A percentile compares a stretch with the other conserved stretches of the same genome.
Evolutionary conservation across 2,113 vertebrate species (phyloP).

Genomic region (Cyanoderma ruficeps): DNA sequence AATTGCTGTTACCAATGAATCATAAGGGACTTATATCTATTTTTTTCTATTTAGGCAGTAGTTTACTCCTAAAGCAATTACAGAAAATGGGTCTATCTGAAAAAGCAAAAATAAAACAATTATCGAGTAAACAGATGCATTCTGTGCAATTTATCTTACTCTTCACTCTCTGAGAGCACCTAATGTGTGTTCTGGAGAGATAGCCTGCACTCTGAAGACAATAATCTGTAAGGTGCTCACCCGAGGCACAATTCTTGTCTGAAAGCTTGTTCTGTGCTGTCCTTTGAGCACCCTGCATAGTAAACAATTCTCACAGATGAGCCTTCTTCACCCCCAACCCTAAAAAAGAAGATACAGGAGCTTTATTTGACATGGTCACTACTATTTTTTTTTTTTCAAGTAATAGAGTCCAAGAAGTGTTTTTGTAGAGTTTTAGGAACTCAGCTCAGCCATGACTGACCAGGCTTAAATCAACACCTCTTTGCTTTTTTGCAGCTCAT

Average conservation of each 20-base stretch:
- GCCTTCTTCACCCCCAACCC: background rate
- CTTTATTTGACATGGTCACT: background rate
- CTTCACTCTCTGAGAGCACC: background rate
- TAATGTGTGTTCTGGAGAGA: background rate
- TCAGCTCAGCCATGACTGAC: background rate
- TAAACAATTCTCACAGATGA: background rate
- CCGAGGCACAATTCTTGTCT: background rate
- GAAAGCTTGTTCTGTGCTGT: background rate
- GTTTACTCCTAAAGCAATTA: slow-evolving; percentile 3
- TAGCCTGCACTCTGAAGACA: background rate
- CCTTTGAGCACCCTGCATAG: background rate
- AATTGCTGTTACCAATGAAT: background rate
- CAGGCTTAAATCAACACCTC: background rate
- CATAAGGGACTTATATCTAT: background rate
- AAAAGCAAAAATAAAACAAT: background rate
- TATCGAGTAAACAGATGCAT: background rate
- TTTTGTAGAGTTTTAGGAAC: slow-evolving; percentile 33
- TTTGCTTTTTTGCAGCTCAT: background rate
- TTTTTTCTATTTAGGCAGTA: background rate
- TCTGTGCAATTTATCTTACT: background rate
- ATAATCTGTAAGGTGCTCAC: background rate
- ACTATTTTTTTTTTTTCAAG: background rate
- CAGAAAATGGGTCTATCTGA: background rate
- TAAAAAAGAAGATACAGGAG: background rate
- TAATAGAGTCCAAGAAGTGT: background rate